Evolutionary conservation across 1,140 invertebrate species (phyloP).

Genomic region (Micrasema minimum): DNA sequence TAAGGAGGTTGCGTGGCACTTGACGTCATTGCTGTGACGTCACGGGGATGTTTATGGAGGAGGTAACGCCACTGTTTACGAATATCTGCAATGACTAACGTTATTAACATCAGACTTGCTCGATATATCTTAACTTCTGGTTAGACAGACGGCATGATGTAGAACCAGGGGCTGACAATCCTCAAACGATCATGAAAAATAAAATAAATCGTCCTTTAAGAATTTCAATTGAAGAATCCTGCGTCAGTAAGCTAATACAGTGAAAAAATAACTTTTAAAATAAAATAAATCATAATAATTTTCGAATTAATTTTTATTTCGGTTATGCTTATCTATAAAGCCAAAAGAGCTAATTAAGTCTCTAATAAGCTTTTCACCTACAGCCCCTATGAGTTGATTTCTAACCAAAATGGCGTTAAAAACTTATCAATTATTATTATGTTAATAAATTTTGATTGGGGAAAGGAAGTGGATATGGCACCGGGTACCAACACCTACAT

Average conservation of each 20-base stretch:
- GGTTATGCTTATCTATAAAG: not conserved
- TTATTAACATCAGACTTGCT: slow-evolving; percentile 53
- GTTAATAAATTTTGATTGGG: not conserved
- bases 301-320: too few species aligned
- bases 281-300: too few species aligned
- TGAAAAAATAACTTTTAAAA: not conserved
- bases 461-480: too few species aligned
- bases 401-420: not conserved
- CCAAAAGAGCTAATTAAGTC: not conserved
- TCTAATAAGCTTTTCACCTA: not conserved
- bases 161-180: not conserved
- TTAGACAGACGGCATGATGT: slow-evolving; percentile 39
- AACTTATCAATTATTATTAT: not conserved
- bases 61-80: slow-evolving; percentile 1
- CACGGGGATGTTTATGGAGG: slow-evolving; percentile 1
- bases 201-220: not conserved
- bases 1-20: slow-evolving; percentile 39
- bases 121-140: slow-evolving; percentile 51
- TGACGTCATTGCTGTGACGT: too few species aligned
- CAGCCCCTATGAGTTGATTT: not conserved
- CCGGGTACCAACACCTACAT: too few species aligned
- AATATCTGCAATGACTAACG: slow-evolving; percentile 48
- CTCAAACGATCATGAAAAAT: not conserved
- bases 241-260: not conserved
- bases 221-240: not conserved